Conservation (phyloP, 2,797 vertebrate species). For the Ceyx erithaca region DNA sequence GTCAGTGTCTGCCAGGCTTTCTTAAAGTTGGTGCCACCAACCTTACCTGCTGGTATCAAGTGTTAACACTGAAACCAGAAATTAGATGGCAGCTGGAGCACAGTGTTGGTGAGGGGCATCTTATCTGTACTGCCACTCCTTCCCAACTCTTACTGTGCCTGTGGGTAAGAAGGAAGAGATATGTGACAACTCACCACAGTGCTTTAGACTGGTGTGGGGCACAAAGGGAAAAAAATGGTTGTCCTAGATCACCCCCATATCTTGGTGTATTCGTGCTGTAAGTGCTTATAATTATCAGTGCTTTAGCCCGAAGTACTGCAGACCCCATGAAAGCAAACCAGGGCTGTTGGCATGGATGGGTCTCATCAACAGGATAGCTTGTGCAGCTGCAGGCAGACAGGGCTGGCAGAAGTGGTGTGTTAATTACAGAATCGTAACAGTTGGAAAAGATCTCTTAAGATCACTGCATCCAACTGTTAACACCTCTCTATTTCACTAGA, state of each 20-base stretch:
- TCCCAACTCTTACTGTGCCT: not conserved
- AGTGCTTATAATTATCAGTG: not conserved
- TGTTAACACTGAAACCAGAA: not conserved
- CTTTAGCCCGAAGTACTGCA: not conserved
- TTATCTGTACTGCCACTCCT: not conserved
- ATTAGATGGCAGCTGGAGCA: not conserved
- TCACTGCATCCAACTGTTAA: too few species aligned
- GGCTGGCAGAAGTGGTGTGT: not conserved
- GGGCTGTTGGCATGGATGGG: too few species aligned
- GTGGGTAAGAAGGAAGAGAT: not conserved
- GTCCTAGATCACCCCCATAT: not conserved
- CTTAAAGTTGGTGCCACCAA: not conserved
- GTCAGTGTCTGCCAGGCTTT: not conserved
- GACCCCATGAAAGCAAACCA: not conserved
- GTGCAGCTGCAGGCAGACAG: not conserved
- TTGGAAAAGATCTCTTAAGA: too few species aligned
- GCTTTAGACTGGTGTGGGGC: not conserved
- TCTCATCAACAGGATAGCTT: fast-evolving
- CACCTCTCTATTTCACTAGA: too few species aligned
- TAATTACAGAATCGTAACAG: too few species aligned
- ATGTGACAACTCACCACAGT: fast-evolving
- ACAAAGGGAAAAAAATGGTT: not conserved
- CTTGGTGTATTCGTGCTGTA: not conserved
- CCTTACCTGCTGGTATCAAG: not conserved
- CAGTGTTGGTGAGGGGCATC: not conserved